Percentiles rank a stretch among this genome's conserved stretches.
Conservation (phyloP, 1,140 invertebrate species). For the Liolophura sinensis region DNA sequence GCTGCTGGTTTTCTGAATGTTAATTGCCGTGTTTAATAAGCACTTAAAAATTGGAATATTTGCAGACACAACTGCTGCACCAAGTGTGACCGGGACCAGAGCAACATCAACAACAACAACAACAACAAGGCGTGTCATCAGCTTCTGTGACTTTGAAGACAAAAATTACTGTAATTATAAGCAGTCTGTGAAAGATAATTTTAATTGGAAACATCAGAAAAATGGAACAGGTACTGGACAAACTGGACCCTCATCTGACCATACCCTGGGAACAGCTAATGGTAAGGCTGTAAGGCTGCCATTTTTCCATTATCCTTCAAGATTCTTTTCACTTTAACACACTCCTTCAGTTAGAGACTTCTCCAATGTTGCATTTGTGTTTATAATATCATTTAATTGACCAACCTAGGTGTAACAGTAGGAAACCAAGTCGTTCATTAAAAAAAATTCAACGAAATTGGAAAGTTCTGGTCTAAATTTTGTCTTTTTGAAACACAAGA, state of each 20-base stretch:
- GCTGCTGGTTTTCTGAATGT: too few relatives aligned
- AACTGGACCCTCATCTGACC: conserved; percentile 40
- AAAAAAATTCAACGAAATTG: too few relatives aligned
- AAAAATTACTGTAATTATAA: conserved; percentile 14
- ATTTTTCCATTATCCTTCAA: too few relatives aligned
- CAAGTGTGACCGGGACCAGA: not conserved
- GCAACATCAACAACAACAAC: not conserved
- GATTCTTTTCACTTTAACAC: not conserved
- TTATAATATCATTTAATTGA: too few relatives aligned
- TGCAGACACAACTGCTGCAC: conserved; percentile 1
- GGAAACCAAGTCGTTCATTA: too few relatives aligned
- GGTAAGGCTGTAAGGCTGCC: conserved; percentile 1
- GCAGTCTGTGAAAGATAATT: conserved; percentile 15
- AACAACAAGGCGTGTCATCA: too few relatives aligned
- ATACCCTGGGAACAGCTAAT: conserved; percentile 26
- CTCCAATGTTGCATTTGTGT: too few relatives aligned
- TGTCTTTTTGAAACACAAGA: too few relatives aligned
- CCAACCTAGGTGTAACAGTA: too few relatives aligned
- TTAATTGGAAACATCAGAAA: conserved; percentile 71
- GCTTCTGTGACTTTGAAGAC: conserved; percentile 22
- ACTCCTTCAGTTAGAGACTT: not conserved
- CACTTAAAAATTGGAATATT: not conserved
- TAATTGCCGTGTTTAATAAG: too few relatives aligned
- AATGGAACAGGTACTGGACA: conserved; percentile 63
- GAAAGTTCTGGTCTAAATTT: too few relatives aligned